These are phyloP conservation scores for Oreochromis spilurus DNA, from an alignment of 2,113 vertebrate genomes.

Conservation along the genomic window DNA sequence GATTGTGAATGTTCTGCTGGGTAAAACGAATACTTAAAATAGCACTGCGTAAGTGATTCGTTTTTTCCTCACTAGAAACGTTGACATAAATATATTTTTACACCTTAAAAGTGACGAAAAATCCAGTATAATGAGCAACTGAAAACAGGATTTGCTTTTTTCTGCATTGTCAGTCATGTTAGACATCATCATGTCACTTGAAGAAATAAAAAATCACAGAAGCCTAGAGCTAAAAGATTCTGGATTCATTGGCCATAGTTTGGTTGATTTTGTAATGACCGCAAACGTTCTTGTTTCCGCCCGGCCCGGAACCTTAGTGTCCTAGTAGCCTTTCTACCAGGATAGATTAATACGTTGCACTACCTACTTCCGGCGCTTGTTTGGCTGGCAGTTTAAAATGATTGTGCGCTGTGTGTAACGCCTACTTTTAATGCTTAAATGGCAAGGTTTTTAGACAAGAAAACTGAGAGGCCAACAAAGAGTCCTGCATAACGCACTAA, in stretches of 20 bases:
- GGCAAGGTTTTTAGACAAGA: not conserved
- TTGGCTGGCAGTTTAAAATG: not conserved
- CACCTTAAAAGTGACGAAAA: not conserved
- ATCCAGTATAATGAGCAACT: not conserved
- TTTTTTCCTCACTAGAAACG: not conserved
- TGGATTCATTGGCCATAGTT: not conserved
- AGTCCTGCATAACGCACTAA: not conserved
- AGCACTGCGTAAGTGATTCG: not conserved
- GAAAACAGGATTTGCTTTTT: not conserved
- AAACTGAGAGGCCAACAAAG: not conserved
- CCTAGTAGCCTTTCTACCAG: rapidly evolving
- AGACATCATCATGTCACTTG: not conserved
- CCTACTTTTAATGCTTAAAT: not conserved
- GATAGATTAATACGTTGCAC: not conserved
- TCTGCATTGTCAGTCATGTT: not conserved
- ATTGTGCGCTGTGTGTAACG: rapidly evolving
- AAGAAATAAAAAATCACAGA: not conserved
- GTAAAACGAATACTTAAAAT: not conserved
- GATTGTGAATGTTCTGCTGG: not conserved
- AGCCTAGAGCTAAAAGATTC: not conserved
- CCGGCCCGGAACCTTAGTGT: not conserved
- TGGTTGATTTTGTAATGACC: not conserved
- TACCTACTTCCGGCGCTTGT: constrained; percentile 37
- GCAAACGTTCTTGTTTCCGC: rapidly evolving
- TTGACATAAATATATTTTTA: not conserved